Evolutionary conservation across 2,797 vertebrate genomes (phyloP).

Genomic region (Brachyalestes nurse): DNA sequence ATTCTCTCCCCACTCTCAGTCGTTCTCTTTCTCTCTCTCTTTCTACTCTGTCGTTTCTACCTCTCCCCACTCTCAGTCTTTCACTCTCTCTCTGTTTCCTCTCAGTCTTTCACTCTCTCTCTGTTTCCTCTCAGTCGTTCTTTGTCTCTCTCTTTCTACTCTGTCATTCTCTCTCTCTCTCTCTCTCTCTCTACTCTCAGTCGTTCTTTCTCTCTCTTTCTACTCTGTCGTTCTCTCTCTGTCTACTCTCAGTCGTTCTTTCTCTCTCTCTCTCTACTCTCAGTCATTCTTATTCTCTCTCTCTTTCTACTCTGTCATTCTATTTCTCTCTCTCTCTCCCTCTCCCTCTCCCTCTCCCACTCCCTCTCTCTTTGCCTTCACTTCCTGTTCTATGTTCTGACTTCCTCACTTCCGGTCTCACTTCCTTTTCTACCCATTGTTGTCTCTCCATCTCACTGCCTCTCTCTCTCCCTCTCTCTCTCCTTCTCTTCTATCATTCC

Average conservation of each 20-base stretch:
- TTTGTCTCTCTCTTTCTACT: too few relatives aligned
- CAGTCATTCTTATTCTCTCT: constrained; percentile 21
- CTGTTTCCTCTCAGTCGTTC: too few relatives aligned
- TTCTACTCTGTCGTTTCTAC: too few relatives aligned
- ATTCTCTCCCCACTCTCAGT: constrained; percentile 33
- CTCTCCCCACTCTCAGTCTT: too few relatives aligned
- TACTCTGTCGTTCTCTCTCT: too few relatives aligned
- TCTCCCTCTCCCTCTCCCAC: constrained; percentile 25
- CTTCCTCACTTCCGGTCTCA: constrained; percentile 10
- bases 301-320: neutral
- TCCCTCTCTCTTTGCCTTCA: neutral
- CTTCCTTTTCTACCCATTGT: neutral
- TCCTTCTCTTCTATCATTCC: neutral
- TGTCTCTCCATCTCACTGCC: neutral
- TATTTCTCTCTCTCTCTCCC: constrained; percentile 14
- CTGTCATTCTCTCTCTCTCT: too few relatives aligned
- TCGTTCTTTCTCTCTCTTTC: neutral
- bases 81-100: too few relatives aligned
- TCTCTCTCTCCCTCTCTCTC: neutral
- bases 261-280: neutral
- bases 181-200: neutral
- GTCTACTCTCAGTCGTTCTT: neutral
- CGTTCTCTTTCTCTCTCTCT: constrained; percentile 8
- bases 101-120: too few relatives aligned
- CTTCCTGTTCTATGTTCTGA: neutral